Conservation (phyloP, 2,888 invertebrate species). For the Sicus ferrugineus region DNA sequence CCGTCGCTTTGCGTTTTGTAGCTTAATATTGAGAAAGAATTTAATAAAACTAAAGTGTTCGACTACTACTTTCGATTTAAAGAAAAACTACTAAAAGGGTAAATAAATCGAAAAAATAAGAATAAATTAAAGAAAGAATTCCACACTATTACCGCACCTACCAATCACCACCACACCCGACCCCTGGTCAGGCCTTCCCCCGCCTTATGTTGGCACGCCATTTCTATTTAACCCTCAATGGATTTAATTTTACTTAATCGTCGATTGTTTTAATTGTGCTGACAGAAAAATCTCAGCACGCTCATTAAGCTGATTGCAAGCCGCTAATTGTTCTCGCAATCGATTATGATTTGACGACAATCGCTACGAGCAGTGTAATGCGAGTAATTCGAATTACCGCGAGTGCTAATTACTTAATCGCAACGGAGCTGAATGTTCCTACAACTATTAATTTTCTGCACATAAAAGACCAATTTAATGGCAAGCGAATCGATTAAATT, state of each 20-base stretch:
- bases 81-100: not conserved
- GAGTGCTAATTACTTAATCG: conserved; percentile 20
- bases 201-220: not conserved
- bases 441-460: conserved; percentile 6
- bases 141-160: no score
- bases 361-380: not conserved
- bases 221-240: no score
- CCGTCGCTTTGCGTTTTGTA: not conserved
- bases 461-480: conserved; percentile 5
- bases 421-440: not conserved
- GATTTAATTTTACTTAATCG: not conserved
- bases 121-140: not conserved
- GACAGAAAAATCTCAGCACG: not conserved
- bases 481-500: not conserved
- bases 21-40: not conserved
- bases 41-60: not conserved
- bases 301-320: not conserved
- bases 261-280: not conserved
- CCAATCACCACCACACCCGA: no score
- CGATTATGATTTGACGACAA: not conserved
- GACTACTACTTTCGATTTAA: not conserved
- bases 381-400: conserved; percentile 19
- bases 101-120: not conserved
- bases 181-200: no score
- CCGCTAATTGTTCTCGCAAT: not conserved